Evolutionary conservation across 2,888 invertebrate genomes (phyloP).

Genomic region (Dicyrtoma fusca): DNA sequence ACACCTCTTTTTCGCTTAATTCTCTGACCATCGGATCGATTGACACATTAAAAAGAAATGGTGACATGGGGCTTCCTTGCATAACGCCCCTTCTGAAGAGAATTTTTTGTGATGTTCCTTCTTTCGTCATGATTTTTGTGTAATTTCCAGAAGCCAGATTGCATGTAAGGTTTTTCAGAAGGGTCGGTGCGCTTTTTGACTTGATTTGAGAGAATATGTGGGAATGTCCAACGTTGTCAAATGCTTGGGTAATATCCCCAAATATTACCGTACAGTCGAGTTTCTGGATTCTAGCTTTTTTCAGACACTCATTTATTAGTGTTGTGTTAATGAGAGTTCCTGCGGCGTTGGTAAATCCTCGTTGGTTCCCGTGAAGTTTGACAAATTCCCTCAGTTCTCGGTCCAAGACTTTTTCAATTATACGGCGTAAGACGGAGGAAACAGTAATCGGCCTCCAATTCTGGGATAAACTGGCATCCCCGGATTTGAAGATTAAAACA

Average conservation of each 20-base stretch:
- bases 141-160: background rate
- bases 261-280: no score
- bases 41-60: constrained; percentile 30
- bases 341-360: constrained; percentile 3
- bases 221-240: background rate
- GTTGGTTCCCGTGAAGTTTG: constrained; percentile 4
- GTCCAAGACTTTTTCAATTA: constrained; percentile 5
- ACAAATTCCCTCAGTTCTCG: background rate
- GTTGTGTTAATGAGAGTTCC: constrained; percentile 12
- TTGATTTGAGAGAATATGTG: background rate
- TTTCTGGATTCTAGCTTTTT: constrained; percentile 12
- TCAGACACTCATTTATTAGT: no score
- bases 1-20: no score
- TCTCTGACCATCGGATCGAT: constrained; percentile 28
- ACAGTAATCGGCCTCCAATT: constrained; percentile 16
- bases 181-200: background rate
- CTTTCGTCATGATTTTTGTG: background rate
- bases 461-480: no score
- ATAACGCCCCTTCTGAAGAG: constrained; percentile 10
- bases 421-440: background rate
- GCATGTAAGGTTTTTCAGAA: background rate
- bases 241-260: constrained; percentile 3
- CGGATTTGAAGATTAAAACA: no score
- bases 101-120: background rate
- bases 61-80: no score